Base-by-base conservation (phyloP, 2,797 vertebrate genomes). In the Pagetopsis macropterus region DNA sequence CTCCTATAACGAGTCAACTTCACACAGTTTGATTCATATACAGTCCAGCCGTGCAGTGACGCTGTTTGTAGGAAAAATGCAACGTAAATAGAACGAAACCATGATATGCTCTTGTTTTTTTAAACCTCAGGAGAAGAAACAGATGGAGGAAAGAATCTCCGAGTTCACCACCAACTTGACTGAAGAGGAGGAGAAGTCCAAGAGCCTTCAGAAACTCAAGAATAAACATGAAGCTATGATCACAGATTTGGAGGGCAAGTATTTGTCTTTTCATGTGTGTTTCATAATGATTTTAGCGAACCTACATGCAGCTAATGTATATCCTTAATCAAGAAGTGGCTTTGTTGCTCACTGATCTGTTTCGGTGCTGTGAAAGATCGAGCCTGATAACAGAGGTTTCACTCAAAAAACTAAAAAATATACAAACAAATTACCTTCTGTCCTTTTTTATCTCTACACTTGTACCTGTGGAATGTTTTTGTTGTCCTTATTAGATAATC, bases 171-270 rank as follows among this genome's bases (percentile, higher is more conserved):
- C 95, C 68, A 97, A 98, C 93, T 89, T 99, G 89, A 83, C 97
- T 46, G 97, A 99, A 81, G 98, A 99, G 89, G 98, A 99, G 78
- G 97, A 99, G 88, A 99, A 99, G 86, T 97, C 97, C 17, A 99
- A 98, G 89, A 97, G 97, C 83, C 86, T 99, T 87, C 96, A 97
- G 83, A 99, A 99, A 84, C 96, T 98, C 60, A 97, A 97, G 88
- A 99, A 97, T 82, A 99, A 99, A 89, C 97, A 99, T 63, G 98
- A 99, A 88, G 95, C 97, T 88, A 98, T 99, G 96, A 97, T 99
- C 91, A 96, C 95, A 0, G 98, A 99, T 79, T 88, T 99, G 74
- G 98, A 99, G 92, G 98, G 98, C 95, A 87, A 83, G 84, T 78
- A 49, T 61, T 60, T 61, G 0, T 44, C 46, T 2, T 70, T 57